Conservation (phyloP, 2,888 invertebrate species). For the Patella depressa region DNA sequence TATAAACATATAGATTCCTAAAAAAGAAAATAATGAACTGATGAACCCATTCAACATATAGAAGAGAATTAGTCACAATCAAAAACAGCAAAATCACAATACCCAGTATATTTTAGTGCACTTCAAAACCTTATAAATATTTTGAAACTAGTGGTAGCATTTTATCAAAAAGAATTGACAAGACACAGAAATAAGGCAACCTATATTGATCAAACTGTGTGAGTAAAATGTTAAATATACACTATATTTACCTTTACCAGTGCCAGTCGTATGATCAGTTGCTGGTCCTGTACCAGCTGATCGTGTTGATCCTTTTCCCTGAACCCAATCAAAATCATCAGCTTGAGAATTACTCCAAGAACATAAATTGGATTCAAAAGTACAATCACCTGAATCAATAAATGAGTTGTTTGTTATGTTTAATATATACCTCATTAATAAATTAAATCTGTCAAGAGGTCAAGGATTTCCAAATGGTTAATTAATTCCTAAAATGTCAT, state of each 20-base stretch:
- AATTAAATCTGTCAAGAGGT: conserved; percentile 27
- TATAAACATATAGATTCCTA: conserved; percentile 81
- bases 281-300: conserved; percentile 40
- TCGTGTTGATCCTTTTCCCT: conserved; percentile 36
- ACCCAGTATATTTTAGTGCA: too few species aligned
- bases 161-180: too few species aligned
- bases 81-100: too few species aligned
- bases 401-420: conserved; percentile 25
- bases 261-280: conserved; percentile 42
- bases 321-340: conserved; percentile 57
- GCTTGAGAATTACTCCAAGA: conserved; percentile 51
- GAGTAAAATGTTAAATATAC: too few species aligned
- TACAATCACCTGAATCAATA: conserved; percentile 46
- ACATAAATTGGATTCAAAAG: conserved; percentile 60
- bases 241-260: conserved; percentile 21
- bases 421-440: conserved; percentile 65
- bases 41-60: too few species aligned
- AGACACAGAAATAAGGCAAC: too few species aligned
- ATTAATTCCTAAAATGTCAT: not conserved
- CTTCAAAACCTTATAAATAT: too few species aligned
- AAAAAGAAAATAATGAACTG: not conserved
- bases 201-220: too few species aligned
- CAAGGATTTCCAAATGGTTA: conserved; percentile 25
- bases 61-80: too few species aligned
- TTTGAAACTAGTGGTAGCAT: too few species aligned